A percentile compares a stretch with the other conserved stretches of the same genome.
Evolutionary conservation across 2,797 vertebrate genomes (phyloP).

Genomic region (Sebastes steindachneri): DNA sequence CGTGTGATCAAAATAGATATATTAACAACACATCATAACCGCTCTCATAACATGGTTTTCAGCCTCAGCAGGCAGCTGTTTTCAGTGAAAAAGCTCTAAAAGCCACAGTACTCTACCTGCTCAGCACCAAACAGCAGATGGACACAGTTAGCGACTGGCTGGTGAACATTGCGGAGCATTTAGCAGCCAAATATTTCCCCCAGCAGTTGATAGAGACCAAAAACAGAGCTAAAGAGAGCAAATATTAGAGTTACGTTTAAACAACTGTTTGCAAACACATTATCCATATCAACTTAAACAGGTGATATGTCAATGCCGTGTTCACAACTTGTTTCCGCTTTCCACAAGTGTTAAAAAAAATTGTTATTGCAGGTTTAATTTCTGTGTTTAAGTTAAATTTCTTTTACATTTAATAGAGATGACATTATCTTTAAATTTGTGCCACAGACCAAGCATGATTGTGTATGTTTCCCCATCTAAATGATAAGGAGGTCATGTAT

Average conservation of each 20-base stretch:
- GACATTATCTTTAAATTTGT: background rate
- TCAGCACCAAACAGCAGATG: background rate
- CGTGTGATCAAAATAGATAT: background rate
- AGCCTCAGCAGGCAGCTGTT: background rate
- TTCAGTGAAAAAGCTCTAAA: background rate
- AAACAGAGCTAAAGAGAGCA: background rate
- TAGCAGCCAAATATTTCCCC: background rate
- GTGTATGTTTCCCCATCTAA: background rate
- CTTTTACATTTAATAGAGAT: background rate
- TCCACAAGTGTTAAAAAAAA: background rate
- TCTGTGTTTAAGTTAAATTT: background rate
- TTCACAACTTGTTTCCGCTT: background rate
- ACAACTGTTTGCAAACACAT: background rate
- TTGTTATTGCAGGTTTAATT: background rate
- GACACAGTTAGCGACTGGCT: background rate
- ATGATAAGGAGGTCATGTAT: background rate
- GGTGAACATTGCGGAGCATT: background rate
- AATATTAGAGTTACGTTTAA: background rate
- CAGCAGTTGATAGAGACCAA: background rate
- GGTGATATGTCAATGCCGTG: background rate
- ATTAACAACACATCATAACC: background rate
- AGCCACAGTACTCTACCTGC: background rate
- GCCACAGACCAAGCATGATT: background rate
- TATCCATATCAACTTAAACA: background rate
- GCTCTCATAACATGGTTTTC: background rate